Percentiles rank a stretch among this genome's conserved stretches.
These are phyloP conservation scores for Menidia beryllina DNA, from an alignment of 2,113 vertebrate genomes.

Conservation along the genomic window DNA sequence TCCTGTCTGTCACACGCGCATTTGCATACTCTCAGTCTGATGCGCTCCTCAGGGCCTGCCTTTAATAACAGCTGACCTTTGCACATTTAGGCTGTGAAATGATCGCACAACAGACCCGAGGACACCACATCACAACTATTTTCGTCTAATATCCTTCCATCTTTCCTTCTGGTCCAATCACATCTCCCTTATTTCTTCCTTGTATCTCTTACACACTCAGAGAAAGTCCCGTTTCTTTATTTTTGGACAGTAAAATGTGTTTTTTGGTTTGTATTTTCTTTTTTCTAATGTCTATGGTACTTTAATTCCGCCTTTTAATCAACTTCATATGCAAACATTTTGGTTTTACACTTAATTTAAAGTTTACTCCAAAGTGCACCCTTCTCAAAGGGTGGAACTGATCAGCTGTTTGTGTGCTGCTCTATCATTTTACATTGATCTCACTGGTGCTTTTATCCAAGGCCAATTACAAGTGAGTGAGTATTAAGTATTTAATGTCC, in stretches of 20 bases:
- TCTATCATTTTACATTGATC: no score
- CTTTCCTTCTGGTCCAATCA: conserved; percentile 11
- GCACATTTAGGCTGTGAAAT: conserved; percentile 72
- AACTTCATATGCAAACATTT: no score
- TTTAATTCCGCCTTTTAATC: neutral
- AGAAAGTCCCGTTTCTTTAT: neutral
- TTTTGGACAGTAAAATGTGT: no score
- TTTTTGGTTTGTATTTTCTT: no score
- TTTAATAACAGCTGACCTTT: conserved; percentile 76
- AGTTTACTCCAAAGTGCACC: no score
- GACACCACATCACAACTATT: conserved; percentile 34
- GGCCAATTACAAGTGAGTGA: no score
- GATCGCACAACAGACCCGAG: conserved; percentile 60
- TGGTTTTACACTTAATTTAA: no score
- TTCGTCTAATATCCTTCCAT: conserved; percentile 7
- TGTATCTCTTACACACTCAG: neutral
- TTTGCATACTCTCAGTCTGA: conserved; percentile 47
- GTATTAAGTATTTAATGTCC: no score
- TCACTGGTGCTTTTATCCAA: no score
- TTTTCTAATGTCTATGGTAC: neutral
- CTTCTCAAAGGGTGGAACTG: no score
- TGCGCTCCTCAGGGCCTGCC: conserved; percentile 56
- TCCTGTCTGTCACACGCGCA: conserved; percentile 48
- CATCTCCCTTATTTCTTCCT: neutral
- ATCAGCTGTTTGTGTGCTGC: no score